Evolutionary conservation across 2,113 vertebrate species (phyloP), one percentile per base, ranked within the genome.

Genomic region (Empidonax alnorum): DNA sequence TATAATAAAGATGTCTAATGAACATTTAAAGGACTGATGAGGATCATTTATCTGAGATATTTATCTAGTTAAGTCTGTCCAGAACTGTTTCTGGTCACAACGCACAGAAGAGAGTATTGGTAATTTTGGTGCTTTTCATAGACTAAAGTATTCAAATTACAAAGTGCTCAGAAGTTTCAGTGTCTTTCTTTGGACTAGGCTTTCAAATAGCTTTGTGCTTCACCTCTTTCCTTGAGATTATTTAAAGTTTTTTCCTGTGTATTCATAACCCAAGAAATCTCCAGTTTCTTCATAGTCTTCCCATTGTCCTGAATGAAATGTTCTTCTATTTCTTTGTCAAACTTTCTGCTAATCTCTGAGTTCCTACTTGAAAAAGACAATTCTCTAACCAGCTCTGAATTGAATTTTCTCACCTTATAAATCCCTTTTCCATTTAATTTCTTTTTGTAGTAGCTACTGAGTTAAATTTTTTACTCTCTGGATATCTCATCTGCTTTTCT

Each of bases 391-490:
- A 84, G 14, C 24, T 84, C 20, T 61, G 62, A 91, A 92, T 46
- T 80, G 14, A 86, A 55, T 95, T 93, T 94, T 85, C 25, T 79
- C 69, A 72, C 27, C 13, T 87, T 84, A 42, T 18, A 85, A 67
- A 87, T 31, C 20, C 58, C 9, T 75, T 72, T 85, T 81, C 31
- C 16, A 35, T 89, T 89, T 84, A 72, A 68, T 67, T 12, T 63
- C 16, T 13, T 79, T 94, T 89, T 75, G 14, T 85, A 67, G 55
- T 31, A 89, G 13, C 33, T 94, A 89, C 23, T 61, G 39, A 89
- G 33, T 78, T 93, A 78, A 71, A 8, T 81, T 55, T 55, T 93
- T 88, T 93, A 63, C 84, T 89, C 59, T 91, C 66, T 89, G 39
- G 9, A 81, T 95, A 52, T 76, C 62, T 87, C 66, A 82, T 82